These are phyloP conservation scores for Buceros bicornis DNA, from an alignment of 2,797 vertebrate species.

Conservation along the genomic window DNA sequence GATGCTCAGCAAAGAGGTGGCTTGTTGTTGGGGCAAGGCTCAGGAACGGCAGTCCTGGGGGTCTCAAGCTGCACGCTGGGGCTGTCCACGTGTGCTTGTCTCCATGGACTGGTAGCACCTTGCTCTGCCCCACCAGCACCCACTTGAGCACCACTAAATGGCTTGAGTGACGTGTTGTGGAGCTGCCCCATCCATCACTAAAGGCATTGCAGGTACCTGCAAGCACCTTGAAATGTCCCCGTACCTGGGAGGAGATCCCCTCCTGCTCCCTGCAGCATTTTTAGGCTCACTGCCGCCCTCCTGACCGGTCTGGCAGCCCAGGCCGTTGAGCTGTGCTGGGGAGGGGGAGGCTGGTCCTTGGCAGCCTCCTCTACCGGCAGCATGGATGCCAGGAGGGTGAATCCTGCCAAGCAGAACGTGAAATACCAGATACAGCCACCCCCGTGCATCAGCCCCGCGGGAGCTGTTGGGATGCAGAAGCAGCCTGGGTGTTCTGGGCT, in stretches of 20 bases:
- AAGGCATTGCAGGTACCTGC: background rate
- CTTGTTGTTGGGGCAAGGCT: background rate
- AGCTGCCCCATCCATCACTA: background rate
- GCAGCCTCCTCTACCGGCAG: background rate
- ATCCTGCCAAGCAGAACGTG: background rate
- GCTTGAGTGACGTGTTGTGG: fast-evolving
- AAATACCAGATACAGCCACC: background rate
- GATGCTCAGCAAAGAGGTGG: background rate
- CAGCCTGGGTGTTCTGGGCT: background rate
- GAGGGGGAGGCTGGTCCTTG: background rate
- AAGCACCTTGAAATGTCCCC: background rate
- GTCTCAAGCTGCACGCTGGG: background rate
- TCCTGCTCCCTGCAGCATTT: background rate
- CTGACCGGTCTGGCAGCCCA: fast-evolving
- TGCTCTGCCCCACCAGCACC: background rate
- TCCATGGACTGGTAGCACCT: background rate
- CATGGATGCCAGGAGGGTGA: background rate
- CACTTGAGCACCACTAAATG: background rate
- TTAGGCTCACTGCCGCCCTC: fast-evolving
- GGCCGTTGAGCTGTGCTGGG: background rate
- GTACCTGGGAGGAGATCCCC: background rate
- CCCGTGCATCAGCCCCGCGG: fast-evolving
- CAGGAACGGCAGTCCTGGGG: background rate
- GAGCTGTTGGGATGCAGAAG: background rate
- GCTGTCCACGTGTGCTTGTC: background rate